Conservation (phyloP, 2,888 invertebrate genomes). For the Amphipyra berbera region DNA sequence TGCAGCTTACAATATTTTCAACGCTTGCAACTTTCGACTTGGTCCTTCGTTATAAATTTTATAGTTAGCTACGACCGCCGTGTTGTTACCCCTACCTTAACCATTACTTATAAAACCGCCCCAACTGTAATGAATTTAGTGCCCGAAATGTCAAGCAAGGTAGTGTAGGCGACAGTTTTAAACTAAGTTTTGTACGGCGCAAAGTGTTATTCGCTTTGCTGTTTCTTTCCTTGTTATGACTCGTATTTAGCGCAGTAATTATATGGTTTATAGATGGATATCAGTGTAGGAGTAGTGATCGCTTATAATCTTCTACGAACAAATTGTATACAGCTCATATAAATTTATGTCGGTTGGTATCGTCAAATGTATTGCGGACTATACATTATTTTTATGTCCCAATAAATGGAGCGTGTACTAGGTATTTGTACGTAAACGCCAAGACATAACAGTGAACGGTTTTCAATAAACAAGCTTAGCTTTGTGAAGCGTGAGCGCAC, state of each 20-base stretch:
- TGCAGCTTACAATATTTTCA: conserved; percentile 88
- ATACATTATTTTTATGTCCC: conserved; percentile 62
- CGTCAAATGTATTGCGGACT: conserved; percentile 51
- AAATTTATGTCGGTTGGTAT: conserved; percentile 41
- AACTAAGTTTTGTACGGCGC: conserved; percentile 60
- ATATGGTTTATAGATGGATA: no score
- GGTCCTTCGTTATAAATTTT: conserved; percentile 85
- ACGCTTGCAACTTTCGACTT: conserved; percentile 84
- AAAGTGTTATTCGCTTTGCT: conserved; percentile 41
- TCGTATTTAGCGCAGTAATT: conserved; percentile 14
- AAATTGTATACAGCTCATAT: conserved; percentile 27
- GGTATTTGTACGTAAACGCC: conserved; percentile 57
- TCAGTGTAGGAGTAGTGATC: conserved; percentile 2
- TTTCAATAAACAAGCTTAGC: conserved; percentile 79
- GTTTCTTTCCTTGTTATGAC: conserved; percentile 43
- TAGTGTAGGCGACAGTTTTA: conserved; percentile 59
- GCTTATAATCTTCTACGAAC: conserved; percentile 31
- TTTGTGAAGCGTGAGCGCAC: conserved; percentile 74
- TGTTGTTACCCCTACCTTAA: conserved; percentile 61
- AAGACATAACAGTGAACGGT: conserved; percentile 67
- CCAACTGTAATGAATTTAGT: conserved; percentile 70
- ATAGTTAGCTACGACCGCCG: conserved; percentile 71
- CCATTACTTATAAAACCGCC: conserved; percentile 62
- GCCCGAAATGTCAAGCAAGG: conserved; percentile 65
- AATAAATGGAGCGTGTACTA: conserved; percentile 62